Evolutionary conservation across 2,888 invertebrate species (phyloP), one percentile per base, ranked within the genome.

Genomic region (Poecilobothrus nobilitatus): DNA sequence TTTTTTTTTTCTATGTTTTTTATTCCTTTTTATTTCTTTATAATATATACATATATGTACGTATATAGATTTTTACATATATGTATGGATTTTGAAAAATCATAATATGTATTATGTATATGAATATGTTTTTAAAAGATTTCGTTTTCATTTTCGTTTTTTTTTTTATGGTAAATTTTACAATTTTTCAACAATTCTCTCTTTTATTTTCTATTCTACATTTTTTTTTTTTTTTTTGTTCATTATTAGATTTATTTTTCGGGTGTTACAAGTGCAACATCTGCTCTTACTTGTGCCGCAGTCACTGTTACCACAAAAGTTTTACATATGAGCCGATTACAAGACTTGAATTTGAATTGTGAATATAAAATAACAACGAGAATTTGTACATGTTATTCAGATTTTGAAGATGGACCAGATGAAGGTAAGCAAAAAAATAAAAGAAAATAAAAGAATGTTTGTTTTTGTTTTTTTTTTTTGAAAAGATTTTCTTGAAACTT

Each of bases 341-440:
- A 65, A n/a, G 65, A 65, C 34, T 34, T 65, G 18, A 65, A 65
- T 63, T 63, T 63, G 18, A 63, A 63, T 65, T 65, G 65, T 65
- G 65, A 65, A 65, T 65, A 34, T n/a, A 65, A 65, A 65, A 65
- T 65, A 34, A 34, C 33, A 18, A 65, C 65, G 6, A 65, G 65
- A n/a, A 34, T 65, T 20, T 65, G 65, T 37, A 65, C 20, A 37
- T 65, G 65, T 65, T 65, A 65, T 65, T 65, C 65, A 20, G 37
- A 65, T 34, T 65, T 34, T 20, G 37, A 34, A 34, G 18, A 37
- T 33, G 18, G 37, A n/a, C 65, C 33, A 20, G 37, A 65, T 20
- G 37, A 65, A 37, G 65, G 65, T 65, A 65, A 34, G n/a, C 10
- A 22, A 63, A 63, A 63, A 8, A 12, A 8, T 10, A 18, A 27